A percentile compares a stretch with the other conserved stretches of the same genome.
Conservation (phyloP, 1,140 invertebrate species). For the Orchestia grillus region DNA sequence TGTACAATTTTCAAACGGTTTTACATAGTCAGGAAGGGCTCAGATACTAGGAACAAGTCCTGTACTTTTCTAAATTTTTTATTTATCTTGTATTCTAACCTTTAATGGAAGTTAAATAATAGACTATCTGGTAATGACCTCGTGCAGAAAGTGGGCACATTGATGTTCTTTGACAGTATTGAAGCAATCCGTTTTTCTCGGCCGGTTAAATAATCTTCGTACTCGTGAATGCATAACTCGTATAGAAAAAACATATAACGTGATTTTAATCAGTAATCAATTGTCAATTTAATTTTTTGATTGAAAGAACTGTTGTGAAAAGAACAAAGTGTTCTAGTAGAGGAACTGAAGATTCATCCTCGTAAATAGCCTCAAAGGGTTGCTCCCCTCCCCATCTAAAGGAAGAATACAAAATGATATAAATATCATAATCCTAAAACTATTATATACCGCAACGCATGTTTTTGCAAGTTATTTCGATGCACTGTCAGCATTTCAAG, state of each 20-base stretch:
- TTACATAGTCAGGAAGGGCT: background rate
- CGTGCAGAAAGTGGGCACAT: background rate
- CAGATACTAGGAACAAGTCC: background rate
- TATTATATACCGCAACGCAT: background rate
- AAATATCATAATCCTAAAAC: background rate
- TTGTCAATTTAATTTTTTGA: too few relatives aligned
- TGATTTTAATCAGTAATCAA: too few relatives aligned
- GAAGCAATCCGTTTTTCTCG: too few relatives aligned
- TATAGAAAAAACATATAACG: too few relatives aligned
- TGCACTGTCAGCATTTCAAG: background rate
- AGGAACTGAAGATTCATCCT: background rate
- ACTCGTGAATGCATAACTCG: too few relatives aligned
- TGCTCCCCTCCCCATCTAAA: too few relatives aligned
- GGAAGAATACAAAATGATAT: background rate
- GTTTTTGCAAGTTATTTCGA: too few relatives aligned
- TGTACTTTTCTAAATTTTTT: background rate
- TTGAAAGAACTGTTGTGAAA: background rate
- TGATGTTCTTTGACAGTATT: too few relatives aligned
- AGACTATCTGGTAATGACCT: background rate
- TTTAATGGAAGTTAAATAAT: background rate
- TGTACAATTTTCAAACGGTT: background rate
- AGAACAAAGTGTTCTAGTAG: background rate
- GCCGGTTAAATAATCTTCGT: too few relatives aligned
- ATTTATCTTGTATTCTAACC: background rate
- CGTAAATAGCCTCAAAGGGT: background rate